Evolutionary conservation across 2,888 invertebrate species (phyloP), one percentile per base, ranked within the genome.

Genomic region (Entomobrya multifasciata): DNA sequence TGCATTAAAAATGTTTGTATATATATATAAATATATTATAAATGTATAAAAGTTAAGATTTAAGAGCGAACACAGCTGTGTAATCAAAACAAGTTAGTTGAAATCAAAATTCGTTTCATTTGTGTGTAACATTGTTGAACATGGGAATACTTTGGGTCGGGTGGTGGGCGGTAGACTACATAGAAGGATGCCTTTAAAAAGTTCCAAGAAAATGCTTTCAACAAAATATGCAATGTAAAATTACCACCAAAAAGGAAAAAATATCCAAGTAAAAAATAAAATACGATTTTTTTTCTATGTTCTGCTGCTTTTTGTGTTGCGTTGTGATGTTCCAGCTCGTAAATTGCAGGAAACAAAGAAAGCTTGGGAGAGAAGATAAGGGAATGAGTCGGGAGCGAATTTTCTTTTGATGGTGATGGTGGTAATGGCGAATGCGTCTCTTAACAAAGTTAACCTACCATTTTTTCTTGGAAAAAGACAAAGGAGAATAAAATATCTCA

Each of bases 81-180:
- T 77, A 83, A 83, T 83, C 83, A 83, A 83, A 83, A 83, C 60
- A 67, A 83, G 76, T 83, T 77, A 55, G 41, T 10, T 41, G 41
- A 41, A 65, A 83, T 83, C 83, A 83, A 76, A 83, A 83, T 76
- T 83, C 67, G 52, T 83, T 77, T 55, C 74, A 74, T 74, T 74
- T 81, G 72, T 57, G 47, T n/a, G n/a, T 60, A 25, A 25, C 67
- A n/a, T n/a, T n/a, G n/a, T n/a, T n/a, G n/a, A n/a, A n/a, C n/a
- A n/a, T n/a, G n/a, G n/a, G n/a, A n/a, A n/a, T n/a, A n/a, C n/a
- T n/a, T n/a, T n/a, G n/a, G n/a, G n/a, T n/a, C n/a, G n/a, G n/a
- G n/a, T n/a, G n/a, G n/a, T n/a, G n/a, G n/a, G n/a, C n/a, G n/a
- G n/a, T n/a, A n/a, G n/a, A n/a, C n/a, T n/a, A n/a, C n/a, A n/a